A percentile compares a stretch with the other conserved stretches of the same genome.
phyloP scores from a whole-genome alignment of 2,888 invertebrate species.

The Polymixis lichenea region DNA sequence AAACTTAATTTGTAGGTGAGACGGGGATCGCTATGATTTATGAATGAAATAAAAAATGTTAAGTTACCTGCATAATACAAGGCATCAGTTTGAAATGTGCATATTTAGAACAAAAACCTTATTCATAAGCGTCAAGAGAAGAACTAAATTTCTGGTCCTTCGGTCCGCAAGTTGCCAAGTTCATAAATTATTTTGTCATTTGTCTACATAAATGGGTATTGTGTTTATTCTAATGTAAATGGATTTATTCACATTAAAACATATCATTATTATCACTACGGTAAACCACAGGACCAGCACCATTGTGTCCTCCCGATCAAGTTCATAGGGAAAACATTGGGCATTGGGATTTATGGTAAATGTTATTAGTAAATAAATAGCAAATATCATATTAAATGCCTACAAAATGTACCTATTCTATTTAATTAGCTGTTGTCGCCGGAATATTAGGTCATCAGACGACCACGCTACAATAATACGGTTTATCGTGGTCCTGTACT shows the following conservation, averaged over 20 bases:
- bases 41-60: conserved; percentile 67
- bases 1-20: conserved; percentile 72
- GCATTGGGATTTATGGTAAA: conserved; percentile 14
- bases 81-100: conserved; percentile 55
- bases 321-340: conserved; percentile 49
- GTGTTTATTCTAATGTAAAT: conserved; percentile 18
- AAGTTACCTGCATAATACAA: conserved; percentile 56
- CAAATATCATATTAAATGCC: conserved; percentile 8
- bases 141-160: conserved; percentile 9
- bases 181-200: conserved; percentile 13
- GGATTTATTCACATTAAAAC: background rate
- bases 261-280: conserved; percentile 18
- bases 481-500: conserved; percentile 22
- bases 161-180: conserved; percentile 3
- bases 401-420: conserved; percentile 22
- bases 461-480: conserved; percentile 25
- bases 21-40: conserved; percentile 73
- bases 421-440: conserved; percentile 55
- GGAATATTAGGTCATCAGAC: conserved; percentile 49
- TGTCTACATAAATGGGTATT: conserved; percentile 5
- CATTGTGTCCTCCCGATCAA: conserved; percentile 1
- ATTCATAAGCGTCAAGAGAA: conserved; percentile 9
- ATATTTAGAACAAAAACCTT: conserved; percentile 50
- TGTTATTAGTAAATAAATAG: background rate
- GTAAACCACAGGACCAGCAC: conserved; percentile 3